Base-by-base conservation (phyloP, 2,113 vertebrate genomes). In the Gadus macrocephalus region DNA sequence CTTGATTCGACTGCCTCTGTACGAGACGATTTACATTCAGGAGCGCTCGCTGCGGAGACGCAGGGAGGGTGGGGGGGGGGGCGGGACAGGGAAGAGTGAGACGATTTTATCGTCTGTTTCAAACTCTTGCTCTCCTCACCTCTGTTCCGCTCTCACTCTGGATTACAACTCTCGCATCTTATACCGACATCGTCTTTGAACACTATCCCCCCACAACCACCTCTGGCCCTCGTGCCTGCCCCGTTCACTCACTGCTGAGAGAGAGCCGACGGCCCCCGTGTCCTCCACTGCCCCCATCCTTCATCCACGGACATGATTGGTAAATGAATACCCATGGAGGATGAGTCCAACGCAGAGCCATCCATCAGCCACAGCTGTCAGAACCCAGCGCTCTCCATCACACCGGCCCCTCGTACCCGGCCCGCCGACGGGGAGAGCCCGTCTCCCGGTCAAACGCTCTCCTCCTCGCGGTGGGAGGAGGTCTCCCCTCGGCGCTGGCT, bases 301-400 rank as follows among this genome's bases (percentile, higher is more conserved):
- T 76, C 80, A 83, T 82, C 73, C 49, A 12, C 62, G 80, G 84
- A 84, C 82, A 84, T 85, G 86, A 88, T 89, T 81, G 80, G 75
- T 75, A 83, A 81, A 90, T 89, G 84, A 89, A 85, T 83, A 80
- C 84, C 88, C 82, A 81, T 78, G 86, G 80, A 87, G 72, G 80
- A 74, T 69, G 82, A 85, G 82, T 81, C 77, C 55, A 84, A 72
- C 85, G 70, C 73, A 17, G 64, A 78, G 84, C 81, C 78, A 88
- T 91, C 88, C 64, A 72, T 91, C 88, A 92, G 82, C 80, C 75
- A 78, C 73, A 85, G 79, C 86, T 84, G 85, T 83, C 88, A 89
- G 79, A 49, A 85, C 75, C 68, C 12, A 73, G 85, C 78, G 49
- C 66, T 76, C 66, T 84, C 78, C 80, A 78, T 91, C 85, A 81